These are phyloP conservation scores for Cepaea hortensis DNA, from an alignment of 2,888 invertebrate species.

Conservation along the genomic window DNA sequence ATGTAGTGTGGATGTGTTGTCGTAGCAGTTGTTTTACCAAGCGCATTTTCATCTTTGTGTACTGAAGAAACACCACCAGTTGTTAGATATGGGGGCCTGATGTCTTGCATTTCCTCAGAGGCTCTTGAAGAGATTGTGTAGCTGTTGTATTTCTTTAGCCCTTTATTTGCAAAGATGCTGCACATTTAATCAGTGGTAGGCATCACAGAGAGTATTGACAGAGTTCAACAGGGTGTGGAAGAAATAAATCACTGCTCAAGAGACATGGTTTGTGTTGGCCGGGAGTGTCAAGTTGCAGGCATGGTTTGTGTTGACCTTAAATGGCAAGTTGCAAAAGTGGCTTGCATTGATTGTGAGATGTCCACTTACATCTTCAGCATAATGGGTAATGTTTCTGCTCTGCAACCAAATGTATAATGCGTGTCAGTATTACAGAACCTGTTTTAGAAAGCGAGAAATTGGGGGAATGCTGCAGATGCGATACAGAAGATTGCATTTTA, in stretches of 20 bases:
- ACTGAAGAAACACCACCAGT: constrained; percentile 26
- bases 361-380: no score
- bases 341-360: no score
- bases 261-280: no score
- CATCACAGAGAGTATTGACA: not conserved
- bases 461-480: not conserved
- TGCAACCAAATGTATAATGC: not conserved
- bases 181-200: not conserved
- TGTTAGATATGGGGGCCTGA: constrained; percentile 9
- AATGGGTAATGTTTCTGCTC: no score
- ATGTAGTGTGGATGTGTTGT: constrained; percentile 40
- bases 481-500: constrained; percentile 3
- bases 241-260: not conserved
- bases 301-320: no score
- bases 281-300: no score
- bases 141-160: not conserved
- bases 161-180: not conserved
- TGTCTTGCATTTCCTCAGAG: constrained; percentile 14
- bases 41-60: constrained; percentile 28
- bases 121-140: not conserved
- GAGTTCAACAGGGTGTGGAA: not conserved
- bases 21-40: constrained; percentile 1
- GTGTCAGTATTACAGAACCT: not conserved
- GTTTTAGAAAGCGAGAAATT: not conserved
- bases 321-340: no score